Evolutionary conservation across 1,140 invertebrate species (phyloP).

Genomic region (Dendrolimus kikuchii): DNA sequence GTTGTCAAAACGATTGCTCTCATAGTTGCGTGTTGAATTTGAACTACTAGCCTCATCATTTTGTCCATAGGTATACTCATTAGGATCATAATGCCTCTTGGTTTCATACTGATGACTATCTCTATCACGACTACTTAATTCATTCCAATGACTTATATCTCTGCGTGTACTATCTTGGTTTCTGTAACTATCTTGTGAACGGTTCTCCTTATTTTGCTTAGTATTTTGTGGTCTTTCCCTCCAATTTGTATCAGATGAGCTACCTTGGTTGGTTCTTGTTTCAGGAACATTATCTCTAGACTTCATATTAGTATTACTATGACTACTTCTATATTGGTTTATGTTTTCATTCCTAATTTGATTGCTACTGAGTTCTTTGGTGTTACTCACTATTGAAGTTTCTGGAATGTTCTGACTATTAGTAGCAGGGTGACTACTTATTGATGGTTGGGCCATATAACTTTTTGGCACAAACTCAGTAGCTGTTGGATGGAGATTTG

Average conservation of each 20-base stretch:
- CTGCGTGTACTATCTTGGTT: slow-evolving; percentile 14
- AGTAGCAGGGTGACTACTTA: slow-evolving; percentile 22
- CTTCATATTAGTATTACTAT: slow-evolving; percentile 13
- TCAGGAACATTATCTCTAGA: slow-evolving; percentile 5
- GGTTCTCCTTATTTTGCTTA: slow-evolving; percentile 20
- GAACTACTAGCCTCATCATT: slow-evolving; percentile 3
- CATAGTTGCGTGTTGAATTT: slow-evolving; percentile 13
- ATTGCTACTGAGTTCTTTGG: slow-evolving; percentile 21
- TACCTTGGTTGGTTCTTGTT: slow-evolving; percentile 10
- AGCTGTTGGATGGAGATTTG: slow-evolving; percentile 62
- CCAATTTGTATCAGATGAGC: slow-evolving; percentile 43
- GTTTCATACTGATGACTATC: neutral
- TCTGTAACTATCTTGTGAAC: slow-evolving; percentile 11
- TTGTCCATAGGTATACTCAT: neutral
- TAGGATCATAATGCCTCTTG: neutral
- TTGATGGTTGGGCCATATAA: slow-evolving; percentile 23
- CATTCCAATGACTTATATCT: slow-evolving; percentile 16
- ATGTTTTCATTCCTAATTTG: slow-evolving; percentile 15
- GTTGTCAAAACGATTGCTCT: slow-evolving; percentile 9
- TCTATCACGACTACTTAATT: slow-evolving; percentile 16
- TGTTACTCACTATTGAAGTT: slow-evolving; percentile 8
- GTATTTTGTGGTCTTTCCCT: slow-evolving; percentile 41
- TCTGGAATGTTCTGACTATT: slow-evolving; percentile 21
- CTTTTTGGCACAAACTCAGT: slow-evolving; percentile 66
- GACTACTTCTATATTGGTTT: slow-evolving; percentile 21